phyloP scores from a whole-genome alignment of 2,888 invertebrate genomes.

The Eupithecia abbreviata region DNA sequence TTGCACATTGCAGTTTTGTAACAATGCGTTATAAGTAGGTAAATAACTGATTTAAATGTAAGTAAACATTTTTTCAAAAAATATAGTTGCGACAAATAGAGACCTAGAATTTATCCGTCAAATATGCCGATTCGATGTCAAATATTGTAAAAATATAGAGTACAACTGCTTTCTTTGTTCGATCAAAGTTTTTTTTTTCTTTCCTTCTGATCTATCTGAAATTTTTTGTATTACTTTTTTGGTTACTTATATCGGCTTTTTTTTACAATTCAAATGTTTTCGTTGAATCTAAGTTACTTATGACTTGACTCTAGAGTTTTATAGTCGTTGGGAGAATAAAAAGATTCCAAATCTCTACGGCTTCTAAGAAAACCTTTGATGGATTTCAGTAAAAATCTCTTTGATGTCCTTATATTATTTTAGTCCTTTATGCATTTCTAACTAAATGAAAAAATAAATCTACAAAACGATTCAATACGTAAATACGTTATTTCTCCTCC shows the following conservation, averaged over 20 bases:
- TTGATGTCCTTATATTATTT: slow-evolving; percentile 27
- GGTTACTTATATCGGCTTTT: no score
- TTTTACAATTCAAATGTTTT: not conserved
- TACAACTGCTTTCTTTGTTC: not conserved
- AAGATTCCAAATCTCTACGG: not conserved
- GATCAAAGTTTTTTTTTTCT: not conserved
- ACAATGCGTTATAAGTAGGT: slow-evolving; percentile 60
- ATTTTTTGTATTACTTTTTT: no score
- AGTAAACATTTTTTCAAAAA: not conserved
- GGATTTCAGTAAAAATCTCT: slow-evolving; percentile 34
- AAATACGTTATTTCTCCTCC: not conserved
- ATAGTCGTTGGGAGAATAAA: not conserved
- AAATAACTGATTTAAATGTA: slow-evolving; percentile 54
- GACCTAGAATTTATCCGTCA: not conserved
- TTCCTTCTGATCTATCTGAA: not conserved
- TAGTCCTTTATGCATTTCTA: not conserved
- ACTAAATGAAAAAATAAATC: not conserved
- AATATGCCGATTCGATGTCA: not conserved
- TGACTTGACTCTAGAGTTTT: slow-evolving; percentile 1
- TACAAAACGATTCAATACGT: not conserved
- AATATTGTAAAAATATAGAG: not conserved
- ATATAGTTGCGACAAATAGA: not conserved
- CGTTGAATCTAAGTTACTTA: not conserved
- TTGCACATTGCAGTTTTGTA: slow-evolving; percentile 50
- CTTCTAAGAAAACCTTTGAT: slow-evolving; percentile 48